Evolutionary conservation across 1,140 invertebrate species (phyloP).

Genomic region (Coenobita brevimanus): DNA sequence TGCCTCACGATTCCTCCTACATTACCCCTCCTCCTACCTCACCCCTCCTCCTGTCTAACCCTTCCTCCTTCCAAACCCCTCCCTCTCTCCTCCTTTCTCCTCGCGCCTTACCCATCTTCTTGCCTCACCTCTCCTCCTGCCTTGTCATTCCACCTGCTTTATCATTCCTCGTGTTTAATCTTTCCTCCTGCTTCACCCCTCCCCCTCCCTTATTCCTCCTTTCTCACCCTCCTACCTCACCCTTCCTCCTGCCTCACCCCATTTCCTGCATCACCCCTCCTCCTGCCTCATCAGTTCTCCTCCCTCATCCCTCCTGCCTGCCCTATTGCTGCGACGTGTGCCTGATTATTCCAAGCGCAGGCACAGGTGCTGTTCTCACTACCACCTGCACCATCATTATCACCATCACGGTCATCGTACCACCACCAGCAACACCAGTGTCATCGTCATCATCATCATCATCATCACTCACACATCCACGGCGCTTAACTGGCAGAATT

Average conservation of each 20-base stretch:
- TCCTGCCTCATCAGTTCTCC: not conserved
- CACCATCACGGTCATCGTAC: too few relatives aligned
- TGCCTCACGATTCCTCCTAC: not conserved
- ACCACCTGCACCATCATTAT: too few relatives aligned
- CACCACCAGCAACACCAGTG: too few relatives aligned
- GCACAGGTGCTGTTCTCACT: too few relatives aligned
- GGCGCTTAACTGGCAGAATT: too few relatives aligned
- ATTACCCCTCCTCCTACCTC: not conserved
- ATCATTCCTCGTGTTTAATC: not conserved
- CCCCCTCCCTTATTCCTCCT: not conserved
- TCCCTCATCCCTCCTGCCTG: not conserved
- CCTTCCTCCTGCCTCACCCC: not conserved
- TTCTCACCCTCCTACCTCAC: not conserved
- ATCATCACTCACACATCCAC: too few relatives aligned
- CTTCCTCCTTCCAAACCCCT: too few relatives aligned
- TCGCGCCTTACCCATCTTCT: not conserved
- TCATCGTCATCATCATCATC: too few relatives aligned
- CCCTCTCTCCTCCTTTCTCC: not conserved
- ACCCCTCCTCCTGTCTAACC: not conserved
- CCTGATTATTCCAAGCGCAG: too few relatives aligned
- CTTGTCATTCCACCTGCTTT: not conserved
- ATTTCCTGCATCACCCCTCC: not conserved
- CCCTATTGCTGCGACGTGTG: not conserved
- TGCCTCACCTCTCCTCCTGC: not conserved
- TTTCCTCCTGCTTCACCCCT: not conserved